A percentile compares a stretch with the other conserved stretches of the same genome.
phyloP scores from a whole-genome alignment of 1,140 invertebrate genomes.

The Zaprionus capensis region DNA sequence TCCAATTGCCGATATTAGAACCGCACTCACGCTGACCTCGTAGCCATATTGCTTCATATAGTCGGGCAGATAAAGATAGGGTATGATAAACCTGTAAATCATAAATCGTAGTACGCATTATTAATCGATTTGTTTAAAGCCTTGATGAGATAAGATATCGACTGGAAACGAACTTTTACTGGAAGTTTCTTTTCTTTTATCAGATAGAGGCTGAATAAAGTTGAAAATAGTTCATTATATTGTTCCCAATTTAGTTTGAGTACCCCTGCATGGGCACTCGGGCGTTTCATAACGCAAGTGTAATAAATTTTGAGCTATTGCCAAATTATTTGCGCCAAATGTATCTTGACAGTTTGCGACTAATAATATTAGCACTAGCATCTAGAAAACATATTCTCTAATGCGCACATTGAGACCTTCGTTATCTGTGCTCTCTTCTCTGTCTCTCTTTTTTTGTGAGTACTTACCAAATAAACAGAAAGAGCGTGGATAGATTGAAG shows the following conservation, averaged over 20 bases:
- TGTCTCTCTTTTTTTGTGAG: not conserved
- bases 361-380: conserved; percentile 23
- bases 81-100: conserved; percentile 89
- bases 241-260: not conserved
- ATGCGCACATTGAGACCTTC: conserved; percentile 46
- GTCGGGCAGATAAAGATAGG: conserved; percentile 94
- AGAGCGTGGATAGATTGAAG: conserved; percentile 92
- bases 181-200: conserved; percentile 1
- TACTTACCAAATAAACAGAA: conserved; percentile 91
- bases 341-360: conserved; percentile 31
- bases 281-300: conserved; percentile 13
- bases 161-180: conserved; percentile 3
- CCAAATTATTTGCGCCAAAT: conserved; percentile 54
- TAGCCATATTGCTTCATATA: conserved; percentile 88
- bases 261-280: not conserved
- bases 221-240: not conserved
- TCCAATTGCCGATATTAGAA: conserved; percentile 92
- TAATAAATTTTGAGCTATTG: conserved; percentile 46
- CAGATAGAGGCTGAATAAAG: not conserved
- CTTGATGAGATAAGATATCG: conserved; percentile 17
- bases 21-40: conserved; percentile 89
- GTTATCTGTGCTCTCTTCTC: not conserved
- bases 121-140: conserved; percentile 24
- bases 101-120: conserved; percentile 5
- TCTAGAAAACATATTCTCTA: conserved; percentile 12